phyloP scores from a whole-genome alignment of 2,113 vertebrate genomes.

The Amia ocellicauda region DNA sequence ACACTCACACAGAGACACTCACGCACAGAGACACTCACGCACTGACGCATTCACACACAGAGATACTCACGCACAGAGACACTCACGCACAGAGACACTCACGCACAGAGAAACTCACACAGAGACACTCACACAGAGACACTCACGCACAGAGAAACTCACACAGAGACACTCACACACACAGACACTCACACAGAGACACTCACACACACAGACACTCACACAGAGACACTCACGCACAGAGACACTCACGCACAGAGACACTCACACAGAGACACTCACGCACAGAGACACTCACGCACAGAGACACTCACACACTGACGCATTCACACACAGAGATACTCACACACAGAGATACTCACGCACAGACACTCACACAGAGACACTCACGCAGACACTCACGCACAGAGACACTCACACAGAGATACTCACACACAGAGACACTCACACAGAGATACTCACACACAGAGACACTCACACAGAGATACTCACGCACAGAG shows the following conservation, averaged over 20 bases:
- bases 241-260: not conserved
- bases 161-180: too few species aligned
- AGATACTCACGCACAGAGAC: not conserved
- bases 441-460: not conserved
- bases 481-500: conserved; percentile 1
- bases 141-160: not conserved
- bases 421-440: not conserved
- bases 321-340: not conserved
- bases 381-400: conserved; percentile 2
- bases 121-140: not conserved
- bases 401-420: not conserved
- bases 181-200: not conserved
- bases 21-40: not conserved
- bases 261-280: not conserved
- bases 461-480: not conserved
- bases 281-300: conserved; percentile 1
- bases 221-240: too few species aligned
- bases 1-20: not conserved
- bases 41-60: too few species aligned
- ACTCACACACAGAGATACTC: not conserved
- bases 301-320: not conserved
- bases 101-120: not conserved
- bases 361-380: not conserved
- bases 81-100: not conserved
- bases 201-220: not conserved